Conservation (phyloP, 1,140 invertebrate genomes). For the Pseudomyrmex gracilis region DNA sequence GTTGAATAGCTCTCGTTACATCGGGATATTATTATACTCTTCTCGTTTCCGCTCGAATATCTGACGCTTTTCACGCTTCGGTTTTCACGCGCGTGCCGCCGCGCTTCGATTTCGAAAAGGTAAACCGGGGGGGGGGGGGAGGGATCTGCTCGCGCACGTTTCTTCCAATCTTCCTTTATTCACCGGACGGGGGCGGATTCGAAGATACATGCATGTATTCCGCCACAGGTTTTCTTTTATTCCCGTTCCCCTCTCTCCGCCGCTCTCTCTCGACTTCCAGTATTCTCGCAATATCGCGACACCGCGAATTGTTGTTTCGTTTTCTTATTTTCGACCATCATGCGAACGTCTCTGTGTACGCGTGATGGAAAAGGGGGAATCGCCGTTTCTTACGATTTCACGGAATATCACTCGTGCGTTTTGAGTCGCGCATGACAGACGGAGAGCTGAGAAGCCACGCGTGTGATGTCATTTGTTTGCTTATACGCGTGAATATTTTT, state of each 20-base stretch:
- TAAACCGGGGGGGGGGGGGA: slow-evolving; percentile 46
- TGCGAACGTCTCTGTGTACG: slow-evolving; percentile 36
- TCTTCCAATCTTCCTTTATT: slow-evolving; percentile 51
- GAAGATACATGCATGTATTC: slow-evolving; percentile 50
- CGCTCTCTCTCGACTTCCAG: slow-evolving; percentile 48
- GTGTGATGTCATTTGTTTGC: background rate
- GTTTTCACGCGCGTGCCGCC: slow-evolving; percentile 43
- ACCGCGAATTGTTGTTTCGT: slow-evolving; percentile 48
- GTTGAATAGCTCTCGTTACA: slow-evolving; percentile 22
- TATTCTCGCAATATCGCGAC: slow-evolving; percentile 53
- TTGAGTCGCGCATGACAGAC: slow-evolving; percentile 32
- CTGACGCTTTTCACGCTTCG: slow-evolving; percentile 30
- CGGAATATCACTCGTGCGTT: background rate
- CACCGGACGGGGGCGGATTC: slow-evolving; percentile 28
- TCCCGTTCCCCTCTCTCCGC: no score
- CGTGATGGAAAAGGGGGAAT: no score
- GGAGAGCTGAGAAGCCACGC: slow-evolving; percentile 1
- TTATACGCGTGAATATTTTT: background rate
- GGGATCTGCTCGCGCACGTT: no score
- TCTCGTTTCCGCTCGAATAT: slow-evolving; percentile 43
- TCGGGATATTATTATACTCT: slow-evolving; percentile 27
- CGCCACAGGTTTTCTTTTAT: background rate
- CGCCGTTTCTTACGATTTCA: slow-evolving; percentile 39
- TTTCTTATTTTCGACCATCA: slow-evolving; percentile 33
- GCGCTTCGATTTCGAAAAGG: slow-evolving; percentile 47